These are phyloP conservation scores for Corella eumyota DNA, from an alignment of 23 tunicate species.

Conservation along the genomic window DNA sequence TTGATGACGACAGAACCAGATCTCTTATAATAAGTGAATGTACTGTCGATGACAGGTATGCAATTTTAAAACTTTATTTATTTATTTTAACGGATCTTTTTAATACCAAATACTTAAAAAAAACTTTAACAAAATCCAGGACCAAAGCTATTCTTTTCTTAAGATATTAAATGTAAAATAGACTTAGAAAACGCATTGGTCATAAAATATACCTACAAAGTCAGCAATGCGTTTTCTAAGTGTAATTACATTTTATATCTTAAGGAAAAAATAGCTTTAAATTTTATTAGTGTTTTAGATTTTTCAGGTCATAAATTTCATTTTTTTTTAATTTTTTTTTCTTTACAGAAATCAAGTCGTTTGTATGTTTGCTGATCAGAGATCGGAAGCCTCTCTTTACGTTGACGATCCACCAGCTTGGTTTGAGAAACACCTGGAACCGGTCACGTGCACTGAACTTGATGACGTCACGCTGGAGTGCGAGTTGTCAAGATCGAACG, in stretches of 20 bases:
- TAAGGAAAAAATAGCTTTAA: too few relatives aligned
- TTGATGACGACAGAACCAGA: conserved; percentile 58
- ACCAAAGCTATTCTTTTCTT: too few relatives aligned
- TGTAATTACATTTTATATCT: too few relatives aligned
- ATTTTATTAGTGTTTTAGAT: not conserved
- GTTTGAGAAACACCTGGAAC: conserved; percentile 37
- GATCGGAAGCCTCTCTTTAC: conserved; percentile 24
- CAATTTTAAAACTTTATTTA: too few relatives aligned
- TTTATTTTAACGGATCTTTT: too few relatives aligned
- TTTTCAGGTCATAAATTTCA: not conserved
- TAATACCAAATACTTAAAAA: too few relatives aligned
- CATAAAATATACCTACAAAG: too few relatives aligned
- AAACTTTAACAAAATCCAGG: too few relatives aligned
- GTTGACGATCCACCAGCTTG: conserved; percentile 89
- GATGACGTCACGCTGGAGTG: conserved; percentile 55
- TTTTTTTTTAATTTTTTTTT: not conserved
- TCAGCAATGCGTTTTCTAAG: too few relatives aligned
- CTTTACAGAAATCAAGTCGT: conserved; percentile 25
- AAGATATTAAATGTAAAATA: too few relatives aligned
- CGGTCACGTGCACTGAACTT: conserved; percentile 45
- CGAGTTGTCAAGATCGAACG: conserved; percentile 71
- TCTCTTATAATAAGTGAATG: conserved; percentile 55
- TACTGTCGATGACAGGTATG: conserved; percentile 62
- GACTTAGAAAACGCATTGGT: too few relatives aligned
- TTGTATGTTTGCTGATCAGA: conserved; percentile 39